These are phyloP conservation scores for Leucosticte australis DNA, from an alignment of 2,113 vertebrate species.

Conservation along the genomic window DNA sequence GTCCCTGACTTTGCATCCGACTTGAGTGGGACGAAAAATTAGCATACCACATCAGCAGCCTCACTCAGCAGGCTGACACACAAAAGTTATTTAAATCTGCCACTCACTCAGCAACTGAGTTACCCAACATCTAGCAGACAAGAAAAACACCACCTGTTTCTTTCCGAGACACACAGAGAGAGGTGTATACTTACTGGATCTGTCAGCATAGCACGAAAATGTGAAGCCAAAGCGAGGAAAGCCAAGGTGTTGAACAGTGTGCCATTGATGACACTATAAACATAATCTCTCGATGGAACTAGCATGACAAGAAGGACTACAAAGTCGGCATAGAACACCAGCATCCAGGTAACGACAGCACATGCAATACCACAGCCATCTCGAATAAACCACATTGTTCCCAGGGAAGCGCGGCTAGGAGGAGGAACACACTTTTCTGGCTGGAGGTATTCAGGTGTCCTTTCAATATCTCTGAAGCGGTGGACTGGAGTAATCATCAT, in stretches of 20 bases:
- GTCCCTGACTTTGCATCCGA: background rate
- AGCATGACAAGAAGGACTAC: constrained; percentile 97
- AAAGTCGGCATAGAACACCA: constrained; percentile 96
- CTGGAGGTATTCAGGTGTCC: constrained; percentile 90
- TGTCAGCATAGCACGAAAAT: constrained; percentile 94
- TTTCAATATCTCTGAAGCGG: constrained; percentile 94
- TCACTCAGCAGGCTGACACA: background rate
- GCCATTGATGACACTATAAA: constrained; percentile 91
- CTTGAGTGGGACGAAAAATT: constrained; percentile 13
- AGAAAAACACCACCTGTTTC: background rate
- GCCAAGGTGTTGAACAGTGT: constrained; percentile 90
- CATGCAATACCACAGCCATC: constrained; percentile 96
- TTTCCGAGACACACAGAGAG: background rate
- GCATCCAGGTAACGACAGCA: constrained; percentile 92
- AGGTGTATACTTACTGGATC: constrained; percentile 88
- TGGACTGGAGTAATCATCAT: constrained; percentile 88
- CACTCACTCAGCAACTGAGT: background rate
- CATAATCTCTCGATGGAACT: constrained; percentile 85
- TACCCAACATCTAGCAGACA: constrained; percentile 32
- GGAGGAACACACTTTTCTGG: constrained; percentile 93
- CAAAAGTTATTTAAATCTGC: constrained; percentile 18
- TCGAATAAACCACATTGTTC: constrained; percentile 96
- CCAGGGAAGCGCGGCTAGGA: constrained; percentile 70
- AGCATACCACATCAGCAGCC: constrained; percentile 20
- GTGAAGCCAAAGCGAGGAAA: constrained; percentile 93